A percentile compares a stretch with the other conserved stretches of the same genome.
Conservation (phyloP, 2,113 vertebrate species). For the Aix galericulata region DNA sequence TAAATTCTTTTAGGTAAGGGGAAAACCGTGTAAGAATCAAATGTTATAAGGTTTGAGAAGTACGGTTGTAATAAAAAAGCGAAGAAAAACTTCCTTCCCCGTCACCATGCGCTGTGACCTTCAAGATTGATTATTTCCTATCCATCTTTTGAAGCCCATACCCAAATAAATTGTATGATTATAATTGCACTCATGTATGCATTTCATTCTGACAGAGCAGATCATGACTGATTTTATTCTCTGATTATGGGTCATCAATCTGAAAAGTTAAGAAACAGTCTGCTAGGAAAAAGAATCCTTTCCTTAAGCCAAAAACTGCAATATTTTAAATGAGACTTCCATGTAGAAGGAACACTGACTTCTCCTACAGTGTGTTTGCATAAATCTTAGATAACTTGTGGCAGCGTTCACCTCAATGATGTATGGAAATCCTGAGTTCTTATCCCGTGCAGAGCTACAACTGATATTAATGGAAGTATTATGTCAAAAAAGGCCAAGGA, state of each 20-base stretch:
- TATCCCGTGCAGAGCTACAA: not conserved
- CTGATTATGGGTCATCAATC: not conserved
- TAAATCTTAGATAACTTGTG: slow-evolving; percentile 36
- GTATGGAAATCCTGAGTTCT: not conserved
- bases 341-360: not conserved
- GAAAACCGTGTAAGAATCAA: not conserved
- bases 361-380: slow-evolving; percentile 19
- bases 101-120: not conserved
- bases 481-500: not conserved
- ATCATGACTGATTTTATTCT: not conserved
- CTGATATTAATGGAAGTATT: not conserved
- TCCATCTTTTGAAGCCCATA: not conserved
- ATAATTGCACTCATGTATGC: not conserved
- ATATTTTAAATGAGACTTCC: slow-evolving; percentile 20
- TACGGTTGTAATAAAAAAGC: not conserved
- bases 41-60: not conserved
- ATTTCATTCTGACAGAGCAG: not conserved
- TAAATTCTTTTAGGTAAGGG: not conserved
- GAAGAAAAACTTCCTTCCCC: not conserved
- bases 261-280: not conserved
- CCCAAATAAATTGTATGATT: not conserved
- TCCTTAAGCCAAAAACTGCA: not conserved
- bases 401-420: not conserved
- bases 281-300: not conserved
- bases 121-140: not conserved